Evolutionary conservation across 2,113 vertebrate species (phyloP), one percentile per base, ranked within the genome.

Genomic region (Neodontobutis hainanensis): DNA sequence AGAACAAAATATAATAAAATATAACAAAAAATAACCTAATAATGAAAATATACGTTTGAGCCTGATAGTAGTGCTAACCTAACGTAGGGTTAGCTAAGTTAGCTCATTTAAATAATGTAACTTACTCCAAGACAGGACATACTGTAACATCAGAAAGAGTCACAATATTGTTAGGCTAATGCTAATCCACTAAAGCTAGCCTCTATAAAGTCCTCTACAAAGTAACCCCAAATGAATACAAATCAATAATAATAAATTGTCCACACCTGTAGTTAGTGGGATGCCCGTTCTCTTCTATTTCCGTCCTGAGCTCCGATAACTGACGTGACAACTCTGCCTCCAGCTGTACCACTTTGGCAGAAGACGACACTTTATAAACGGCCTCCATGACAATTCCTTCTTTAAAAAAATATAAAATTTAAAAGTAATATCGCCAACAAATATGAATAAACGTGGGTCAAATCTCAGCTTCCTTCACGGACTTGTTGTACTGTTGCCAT

Each of bases 301-400:
- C 90, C 4, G 64, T 76, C 73, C 78, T 90, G 47, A 95, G 87
- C 50, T 92, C 88, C 10, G 81, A 59, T 52, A 93, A 35, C 11
- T 82, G 89, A 3, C 14, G 44, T 0, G 77, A 85, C 80, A 94
- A 71, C 47, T 94, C 92, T 45, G 89, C 87, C 74, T 95, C 93
- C 83, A 93, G 70, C 60, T 89, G 86, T 80, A 88, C 78, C 68
- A 91, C 74, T 62, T 85, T 92, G 16, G 88, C 82, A n/a, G 89
- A 88, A 27, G 91, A 94, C 42, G 88, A 88, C 2, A 88, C 65
- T 78, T 83, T 88, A 58, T 91, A 92, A 0, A 75, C 47, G 7
- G 86, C 74, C 64, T 82, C 79, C 93, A 93, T 92, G 66, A 45
- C 63, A 16, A 27, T 49, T 8, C 40, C 8, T 3, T 6, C 44